Evolutionary conservation across 2,113 vertebrate species (phyloP).

Genomic region (Mionectes macconnelli): DNA sequence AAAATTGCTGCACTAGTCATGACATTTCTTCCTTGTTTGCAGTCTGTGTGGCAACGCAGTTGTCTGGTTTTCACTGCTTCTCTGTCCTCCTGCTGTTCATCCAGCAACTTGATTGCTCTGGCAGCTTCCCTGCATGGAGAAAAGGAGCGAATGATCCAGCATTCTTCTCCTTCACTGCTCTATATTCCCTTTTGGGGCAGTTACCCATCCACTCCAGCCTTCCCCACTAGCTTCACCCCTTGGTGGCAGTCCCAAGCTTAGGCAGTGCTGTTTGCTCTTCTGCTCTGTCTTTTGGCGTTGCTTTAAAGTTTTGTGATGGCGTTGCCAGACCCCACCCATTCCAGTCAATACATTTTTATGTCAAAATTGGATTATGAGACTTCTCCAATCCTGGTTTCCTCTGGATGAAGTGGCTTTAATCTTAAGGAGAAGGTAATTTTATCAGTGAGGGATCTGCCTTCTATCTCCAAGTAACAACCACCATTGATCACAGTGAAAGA

Average conservation of each 20-base stretch:
- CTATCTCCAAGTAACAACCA: slow-evolving; percentile 49
- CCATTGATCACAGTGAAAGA: slow-evolving; percentile 41
- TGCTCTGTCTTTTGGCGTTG: not conserved
- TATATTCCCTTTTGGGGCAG: not conserved
- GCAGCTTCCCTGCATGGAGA: not conserved
- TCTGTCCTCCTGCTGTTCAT: not conserved
- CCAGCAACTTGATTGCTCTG: not conserved
- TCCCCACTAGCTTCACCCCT: not conserved
- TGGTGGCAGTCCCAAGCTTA: not conserved
- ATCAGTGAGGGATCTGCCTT: not conserved
- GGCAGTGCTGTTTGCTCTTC: not conserved
- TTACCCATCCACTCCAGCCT: not conserved
- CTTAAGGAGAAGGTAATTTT: slow-evolving; percentile 49
- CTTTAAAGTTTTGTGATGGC: not conserved
- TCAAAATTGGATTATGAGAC: not conserved
- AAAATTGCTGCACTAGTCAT: not conserved
- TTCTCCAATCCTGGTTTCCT: slow-evolving; percentile 16
- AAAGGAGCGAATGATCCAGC: not conserved
- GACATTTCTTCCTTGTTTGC: not conserved
- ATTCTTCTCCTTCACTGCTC: not conserved
- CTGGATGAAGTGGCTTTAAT: not conserved
- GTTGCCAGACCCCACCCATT: not conserved
- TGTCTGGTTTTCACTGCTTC: not conserved
- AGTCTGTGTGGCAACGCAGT: not conserved
- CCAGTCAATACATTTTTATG: not conserved